A percentile compares a stretch with the other conserved stretches of the same genome.
phyloP scores from a whole-genome alignment of 2,113 vertebrate genomes.

The Panthera tigris region DNA sequence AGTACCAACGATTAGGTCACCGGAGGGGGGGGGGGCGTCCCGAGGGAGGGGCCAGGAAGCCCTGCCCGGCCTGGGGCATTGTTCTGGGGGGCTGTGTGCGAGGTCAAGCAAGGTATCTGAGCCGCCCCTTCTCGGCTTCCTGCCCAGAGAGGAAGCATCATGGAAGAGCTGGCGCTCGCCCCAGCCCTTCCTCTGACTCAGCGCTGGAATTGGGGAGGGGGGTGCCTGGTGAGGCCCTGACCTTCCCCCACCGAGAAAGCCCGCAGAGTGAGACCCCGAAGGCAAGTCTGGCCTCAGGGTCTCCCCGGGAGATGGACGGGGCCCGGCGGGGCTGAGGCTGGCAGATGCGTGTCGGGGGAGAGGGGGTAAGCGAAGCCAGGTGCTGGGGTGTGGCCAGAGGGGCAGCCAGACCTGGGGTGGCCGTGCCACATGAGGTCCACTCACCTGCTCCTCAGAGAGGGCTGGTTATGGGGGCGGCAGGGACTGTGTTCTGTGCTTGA shows the following conservation, averaged over 20 bases:
- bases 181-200: conserved; percentile 83
- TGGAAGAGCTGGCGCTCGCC: conserved; percentile 54
- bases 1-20: conserved; percentile 57
- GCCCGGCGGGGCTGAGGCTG: neutral
- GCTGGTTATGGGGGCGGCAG: no score
- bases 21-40: conserved; percentile 38
- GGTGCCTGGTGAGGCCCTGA: neutral
- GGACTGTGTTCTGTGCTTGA: neutral
- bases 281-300: neutral
- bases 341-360: neutral
- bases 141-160: conserved; percentile 76
- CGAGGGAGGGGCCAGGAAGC: conserved; percentile 73
- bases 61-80: conserved; percentile 76
- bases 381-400: neutral
- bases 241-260: neutral
- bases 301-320: neutral
- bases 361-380: conserved; percentile 21
- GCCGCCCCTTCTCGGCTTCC: conserved; percentile 77
- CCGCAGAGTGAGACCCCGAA: neutral
- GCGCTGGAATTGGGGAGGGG: conserved; percentile 39
- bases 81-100: conserved; percentile 75
- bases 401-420: neutral
- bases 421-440: neutral
- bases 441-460: neutral
- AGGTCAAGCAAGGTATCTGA: conserved; percentile 76